Conservation (phyloP, 53 echinoderm and acorn worm genomes). For the Crossaster papposus region DNA sequence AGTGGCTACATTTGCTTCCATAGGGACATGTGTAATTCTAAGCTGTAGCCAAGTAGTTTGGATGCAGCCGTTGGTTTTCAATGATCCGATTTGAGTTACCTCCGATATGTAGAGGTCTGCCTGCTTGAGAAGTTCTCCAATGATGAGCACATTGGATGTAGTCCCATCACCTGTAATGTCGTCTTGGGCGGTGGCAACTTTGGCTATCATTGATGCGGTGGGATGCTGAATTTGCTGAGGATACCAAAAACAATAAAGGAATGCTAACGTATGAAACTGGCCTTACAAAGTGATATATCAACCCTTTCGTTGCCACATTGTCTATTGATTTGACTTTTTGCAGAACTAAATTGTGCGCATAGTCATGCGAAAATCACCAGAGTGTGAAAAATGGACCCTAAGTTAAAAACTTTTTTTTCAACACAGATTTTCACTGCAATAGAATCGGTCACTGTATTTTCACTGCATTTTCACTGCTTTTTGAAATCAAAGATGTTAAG, state of each 20-base stretch:
- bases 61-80: neutral
- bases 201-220: conserved; percentile 97
- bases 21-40: neutral
- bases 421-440: too few species aligned
- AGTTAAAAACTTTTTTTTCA: too few species aligned
- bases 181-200: conserved; percentile 99
- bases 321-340: too few species aligned
- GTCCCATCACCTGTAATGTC: conserved; percentile 99
- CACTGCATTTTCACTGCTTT: too few species aligned
- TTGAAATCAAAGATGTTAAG: too few species aligned
- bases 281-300: neutral
- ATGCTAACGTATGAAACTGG: too few species aligned
- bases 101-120: conserved; percentile 97
- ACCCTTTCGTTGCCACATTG: too few species aligned
- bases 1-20: too few species aligned
- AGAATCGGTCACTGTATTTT: too few species aligned
- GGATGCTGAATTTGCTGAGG: conserved; percentile 99
- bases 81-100: conserved; percentile 54
- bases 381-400: too few species aligned
- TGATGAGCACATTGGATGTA: conserved; percentile 99
- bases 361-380: too few species aligned
- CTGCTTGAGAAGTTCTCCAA: conserved; percentile 97
- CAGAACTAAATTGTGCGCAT: too few species aligned
- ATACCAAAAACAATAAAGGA: neutral
- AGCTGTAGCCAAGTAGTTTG: neutral